Percentiles rank a stretch among this genome's conserved stretches.
These are phyloP conservation scores for Acanthoscelides obtectus DNA, from an alignment of 2,888 invertebrate species.

Conservation along the genomic window DNA sequence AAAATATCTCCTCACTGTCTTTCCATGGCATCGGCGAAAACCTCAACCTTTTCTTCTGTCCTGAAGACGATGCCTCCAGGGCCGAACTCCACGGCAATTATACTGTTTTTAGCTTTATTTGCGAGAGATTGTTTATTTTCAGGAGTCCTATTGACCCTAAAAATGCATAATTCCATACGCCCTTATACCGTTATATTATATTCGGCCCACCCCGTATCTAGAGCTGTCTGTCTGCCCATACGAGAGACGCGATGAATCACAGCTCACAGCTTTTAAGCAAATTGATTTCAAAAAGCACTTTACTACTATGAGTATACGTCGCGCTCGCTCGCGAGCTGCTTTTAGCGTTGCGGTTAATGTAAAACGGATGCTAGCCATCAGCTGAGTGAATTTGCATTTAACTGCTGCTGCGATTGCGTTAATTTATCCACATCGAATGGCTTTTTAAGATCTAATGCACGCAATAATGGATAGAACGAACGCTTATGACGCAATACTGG, in stretches of 20 bases:
- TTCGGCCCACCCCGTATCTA: neutral
- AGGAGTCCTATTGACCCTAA: too few species aligned
- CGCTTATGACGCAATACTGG: neutral
- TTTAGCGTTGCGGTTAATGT: neutral
- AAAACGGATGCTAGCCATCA: neutral
- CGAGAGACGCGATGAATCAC: neutral
- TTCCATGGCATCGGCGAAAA: too few species aligned
- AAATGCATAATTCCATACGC: too few species aligned
- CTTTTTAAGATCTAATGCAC: neutral
- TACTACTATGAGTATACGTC: neutral
- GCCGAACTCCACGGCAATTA: too few species aligned
- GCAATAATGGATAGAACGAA: neutral
- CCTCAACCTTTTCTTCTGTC: too few species aligned
- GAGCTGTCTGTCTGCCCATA: neutral
- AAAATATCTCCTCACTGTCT: too few species aligned
- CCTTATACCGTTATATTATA: too few species aligned
- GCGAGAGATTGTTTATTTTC: too few species aligned
- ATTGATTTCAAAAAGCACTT: neutral
- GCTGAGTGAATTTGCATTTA: neutral
- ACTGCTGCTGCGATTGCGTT: neutral
- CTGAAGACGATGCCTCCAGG: too few species aligned
- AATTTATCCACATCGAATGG: neutral
- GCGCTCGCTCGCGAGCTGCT: neutral
- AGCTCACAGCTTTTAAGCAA: neutral
- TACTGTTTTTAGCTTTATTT: too few species aligned